Base-by-base conservation (phyloP, 2,113 vertebrate species). In the Casuarius casuarius region DNA sequence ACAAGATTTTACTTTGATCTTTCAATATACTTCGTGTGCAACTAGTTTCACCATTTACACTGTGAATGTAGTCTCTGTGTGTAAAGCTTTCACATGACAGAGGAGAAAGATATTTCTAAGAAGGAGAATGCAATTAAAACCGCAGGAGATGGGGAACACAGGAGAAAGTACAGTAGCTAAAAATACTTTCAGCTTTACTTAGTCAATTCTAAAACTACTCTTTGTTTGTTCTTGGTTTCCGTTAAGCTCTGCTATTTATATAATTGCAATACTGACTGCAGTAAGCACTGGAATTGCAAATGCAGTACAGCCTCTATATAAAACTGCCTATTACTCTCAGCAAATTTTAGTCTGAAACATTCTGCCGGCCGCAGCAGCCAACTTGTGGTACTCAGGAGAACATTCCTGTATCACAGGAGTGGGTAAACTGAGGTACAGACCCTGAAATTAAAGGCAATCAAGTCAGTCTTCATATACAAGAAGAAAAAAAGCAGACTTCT, bases 331-430 rank as follows among this genome's bases (percentile, higher is more conserved):
- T 76, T 85, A 52, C 84, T 18, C 78, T 91, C 94, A 90, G 91
- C 35, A 83, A 62, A 94, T 91, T 81, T 83, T 14, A 90, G 75
- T 77, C 54, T 49, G 84, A 96, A 95, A 91, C 10, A 52, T 51
- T 62, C 74, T 84, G 92, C 84, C 93, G 94, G 93, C 91, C 89
- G 91, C 94, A 87, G 76, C 65, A 94, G 94, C 61, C 89, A 92
- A 78, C 90, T 85, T 88, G 40, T 66, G 46, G 74, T 82, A 88
- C 82, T 91, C 0, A 0, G 62, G 58, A 95, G 87, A 96, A 96
- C 75, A 91, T 94, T 94, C 84, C 77, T 89, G 91, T 91, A 92
- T 40, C 81, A 87, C 61, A 79, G 77, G 92, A 42, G 12, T 22
- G 9, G n/a, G 22, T 23, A 35, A 81, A 87, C 8, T 21, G 66